Evolutionary conservation across 2,888 invertebrate species (phyloP), one percentile per base, ranked within the genome.

Genomic region (Tanytarsus gracilentus): DNA sequence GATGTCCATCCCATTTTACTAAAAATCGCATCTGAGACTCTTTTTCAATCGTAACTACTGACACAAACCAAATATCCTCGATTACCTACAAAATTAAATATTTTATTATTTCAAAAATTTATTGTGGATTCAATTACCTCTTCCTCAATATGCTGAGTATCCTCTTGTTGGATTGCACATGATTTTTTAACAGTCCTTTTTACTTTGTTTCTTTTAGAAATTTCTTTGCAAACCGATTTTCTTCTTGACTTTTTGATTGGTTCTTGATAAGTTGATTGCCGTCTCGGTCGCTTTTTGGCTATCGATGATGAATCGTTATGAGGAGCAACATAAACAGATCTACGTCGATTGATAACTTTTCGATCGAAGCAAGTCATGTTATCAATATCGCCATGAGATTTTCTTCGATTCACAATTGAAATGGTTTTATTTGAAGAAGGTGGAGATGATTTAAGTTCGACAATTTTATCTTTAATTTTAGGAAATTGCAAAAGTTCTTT

Each of bases 1-100:
- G 50, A 27, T n/a, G 14, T 27, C 50, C 50, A 50, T 25, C 50
- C 50, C 50, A 50, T 50, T 50, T 50, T 2, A 50, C 50, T 14
- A 25, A 27, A n/a, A 50, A 50, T 14, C 14, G n/a, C 16, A 40
- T 16, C 11, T n/a, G 5, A 4, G 26, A n/a, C 6, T 14, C 16
- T 11, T 26, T 11, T 11, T 50, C 27, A 4, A 14, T 25, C 6
- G 2, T 18, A 23, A 8, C 48, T 23, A 50, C 26, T 11, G 8
- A 27, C 9, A 50, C 26, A 26, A 4, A 50, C 14, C 50, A 23
- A 3, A 50, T 50, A 8, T 50, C 50, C 27, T 50, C 50, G n/a
- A 49, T 44, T 3, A 44, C 44, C 23, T 44, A n/a, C n/a, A n/a
- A n/a, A n/a, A n/a, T n/a, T 29, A 9, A 29, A 29, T 7, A 7